Evolutionary conservation across 2,797 vertebrate species (phyloP).

Genomic region (Halcyon chelicuti): DNA sequence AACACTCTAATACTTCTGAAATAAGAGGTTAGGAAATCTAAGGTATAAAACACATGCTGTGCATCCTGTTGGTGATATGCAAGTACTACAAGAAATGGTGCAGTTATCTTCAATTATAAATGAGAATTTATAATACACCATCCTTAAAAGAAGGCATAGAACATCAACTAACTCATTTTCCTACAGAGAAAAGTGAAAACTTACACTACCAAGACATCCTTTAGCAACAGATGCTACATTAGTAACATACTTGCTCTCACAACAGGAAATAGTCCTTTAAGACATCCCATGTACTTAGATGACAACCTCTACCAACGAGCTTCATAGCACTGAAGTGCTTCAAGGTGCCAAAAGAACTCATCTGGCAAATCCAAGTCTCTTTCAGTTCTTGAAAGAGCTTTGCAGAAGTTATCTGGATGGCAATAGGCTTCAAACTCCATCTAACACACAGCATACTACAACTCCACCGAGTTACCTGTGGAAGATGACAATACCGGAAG

Average conservation of each 20-base stretch:
- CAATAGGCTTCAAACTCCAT: fast-evolving
- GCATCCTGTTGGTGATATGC: background rate
- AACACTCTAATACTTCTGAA: background rate
- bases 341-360: background rate
- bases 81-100: background rate
- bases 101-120: background rate
- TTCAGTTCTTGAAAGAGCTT: background rate
- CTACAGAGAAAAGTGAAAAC: background rate
- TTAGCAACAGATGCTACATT: background rate
- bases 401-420: background rate
- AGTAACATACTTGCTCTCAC: background rate
- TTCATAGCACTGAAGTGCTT: background rate
- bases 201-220: background rate
- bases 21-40: background rate
- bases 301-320: background rate
- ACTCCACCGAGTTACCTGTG: background rate
- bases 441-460: background rate
- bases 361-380: background rate
- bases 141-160: background rate
- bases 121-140: background rate
- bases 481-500: background rate
- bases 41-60: background rate
- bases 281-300: background rate
- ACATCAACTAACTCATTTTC: background rate
- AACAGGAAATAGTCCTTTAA: background rate